These are phyloP conservation scores for Speoplatyrhinus poulsoni DNA, from an alignment of 2,113 vertebrate genomes.

Conservation along the genomic window DNA sequence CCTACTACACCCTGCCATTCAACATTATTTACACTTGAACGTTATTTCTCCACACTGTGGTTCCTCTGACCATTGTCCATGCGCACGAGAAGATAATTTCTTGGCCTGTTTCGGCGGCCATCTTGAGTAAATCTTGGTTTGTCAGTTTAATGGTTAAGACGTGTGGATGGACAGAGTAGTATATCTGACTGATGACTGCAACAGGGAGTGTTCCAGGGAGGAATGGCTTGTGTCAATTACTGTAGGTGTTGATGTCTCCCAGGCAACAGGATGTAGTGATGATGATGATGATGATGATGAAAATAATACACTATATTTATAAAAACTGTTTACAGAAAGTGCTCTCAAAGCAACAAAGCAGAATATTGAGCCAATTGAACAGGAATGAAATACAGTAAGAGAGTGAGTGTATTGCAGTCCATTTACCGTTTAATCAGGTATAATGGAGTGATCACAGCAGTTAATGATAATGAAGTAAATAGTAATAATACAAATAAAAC, in stretches of 20 bases:
- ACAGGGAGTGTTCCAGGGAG: constrained; percentile 31
- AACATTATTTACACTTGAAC: constrained; percentile 73
- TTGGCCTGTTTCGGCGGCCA: constrained; percentile 43
- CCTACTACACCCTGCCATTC: constrained; percentile 66
- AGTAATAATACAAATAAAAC: too few relatives aligned
- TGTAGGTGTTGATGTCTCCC: constrained; percentile 16
- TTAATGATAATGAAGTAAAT: too few relatives aligned
- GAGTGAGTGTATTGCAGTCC: too few relatives aligned
- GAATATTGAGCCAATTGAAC: too few relatives aligned
- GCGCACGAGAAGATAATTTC: constrained; percentile 66
- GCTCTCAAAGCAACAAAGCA: too few relatives aligned
- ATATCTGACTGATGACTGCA: constrained; percentile 71
- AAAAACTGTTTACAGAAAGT: too few relatives aligned
- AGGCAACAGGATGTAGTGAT: not conserved
- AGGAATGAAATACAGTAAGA: too few relatives aligned
- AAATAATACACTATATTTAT: too few relatives aligned
- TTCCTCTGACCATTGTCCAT: constrained; percentile 64
- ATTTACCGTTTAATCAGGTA: too few relatives aligned
- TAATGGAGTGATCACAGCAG: too few relatives aligned
- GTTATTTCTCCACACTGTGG: constrained; percentile 52
- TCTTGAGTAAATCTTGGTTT: constrained; percentile 80
- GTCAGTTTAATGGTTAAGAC: constrained; percentile 83
- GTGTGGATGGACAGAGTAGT: constrained; percentile 75
- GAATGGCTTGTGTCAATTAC: constrained; percentile 22
- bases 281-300: too few relatives aligned